These are phyloP conservation scores for Acanthosepion esculentum DNA, from an alignment of 2,888 invertebrate species.

Conservation along the genomic window DNA sequence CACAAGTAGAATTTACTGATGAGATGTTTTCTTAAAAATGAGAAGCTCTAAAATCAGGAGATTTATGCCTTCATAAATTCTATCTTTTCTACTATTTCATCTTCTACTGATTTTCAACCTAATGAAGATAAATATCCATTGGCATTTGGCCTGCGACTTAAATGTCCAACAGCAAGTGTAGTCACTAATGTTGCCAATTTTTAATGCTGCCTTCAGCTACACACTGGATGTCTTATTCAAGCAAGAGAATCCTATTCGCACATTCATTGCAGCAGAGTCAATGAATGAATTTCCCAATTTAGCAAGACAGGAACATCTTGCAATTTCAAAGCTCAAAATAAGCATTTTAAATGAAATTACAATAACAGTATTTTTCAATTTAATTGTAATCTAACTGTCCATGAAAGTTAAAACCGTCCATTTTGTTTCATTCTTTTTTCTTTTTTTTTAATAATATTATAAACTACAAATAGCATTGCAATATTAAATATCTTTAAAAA, in stretches of 20 bases:
- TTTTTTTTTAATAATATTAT: too few relatives aligned
- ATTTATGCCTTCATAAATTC: background rate
- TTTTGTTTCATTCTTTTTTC: too few relatives aligned
- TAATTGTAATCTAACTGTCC: too few relatives aligned
- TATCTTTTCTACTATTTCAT: background rate
- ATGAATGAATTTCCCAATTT: background rate
- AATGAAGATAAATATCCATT: background rate
- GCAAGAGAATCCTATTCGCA: background rate
- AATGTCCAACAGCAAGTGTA: background rate
- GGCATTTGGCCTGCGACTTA: background rate
- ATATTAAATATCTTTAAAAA: too few relatives aligned
- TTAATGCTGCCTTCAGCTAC: background rate
- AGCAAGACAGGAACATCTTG: background rate
- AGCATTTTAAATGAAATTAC: background rate
- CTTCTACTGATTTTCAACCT: background rate
- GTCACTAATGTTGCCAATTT: background rate
- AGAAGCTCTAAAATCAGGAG: background rate
- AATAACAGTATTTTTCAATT: too few relatives aligned
- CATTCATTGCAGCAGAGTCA: background rate
- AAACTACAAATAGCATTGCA: too few relatives aligned
- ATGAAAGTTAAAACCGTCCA: too few relatives aligned
- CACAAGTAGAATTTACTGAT: too few relatives aligned
- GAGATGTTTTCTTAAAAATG: background rate
- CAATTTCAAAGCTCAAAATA: background rate
- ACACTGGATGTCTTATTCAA: background rate